Conservation (phyloP, 2,797 vertebrate species). For the Peromyscus melanophrys region DNA sequence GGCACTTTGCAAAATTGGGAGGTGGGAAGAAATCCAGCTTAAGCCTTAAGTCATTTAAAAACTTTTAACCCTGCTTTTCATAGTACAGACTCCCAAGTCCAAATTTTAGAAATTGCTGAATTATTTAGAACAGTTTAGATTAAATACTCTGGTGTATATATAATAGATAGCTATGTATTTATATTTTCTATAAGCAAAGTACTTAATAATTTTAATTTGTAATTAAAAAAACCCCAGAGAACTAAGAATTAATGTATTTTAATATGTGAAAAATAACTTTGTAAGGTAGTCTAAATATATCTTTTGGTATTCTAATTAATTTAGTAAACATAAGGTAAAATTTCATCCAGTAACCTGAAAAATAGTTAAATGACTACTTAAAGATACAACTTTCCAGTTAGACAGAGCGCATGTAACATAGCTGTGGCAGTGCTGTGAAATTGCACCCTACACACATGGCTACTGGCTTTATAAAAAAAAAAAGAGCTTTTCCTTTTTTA, state of each 20-base stretch:
- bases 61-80: conserved; percentile 84
- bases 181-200: conserved; percentile 40
- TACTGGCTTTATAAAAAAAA: background rate
- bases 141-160: conserved; percentile 70
- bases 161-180: conserved; percentile 41
- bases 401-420: no score
- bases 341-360: background rate
- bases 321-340: background rate
- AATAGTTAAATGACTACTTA: background rate
- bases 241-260: conserved; percentile 52
- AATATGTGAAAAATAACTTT: conserved; percentile 62
- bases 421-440: background rate
- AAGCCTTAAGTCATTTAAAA: conserved; percentile 86
- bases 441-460: background rate
- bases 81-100: conserved; percentile 74
- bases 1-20: conserved; percentile 87
- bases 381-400: background rate
- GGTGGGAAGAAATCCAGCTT: conserved; percentile 84
- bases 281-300: conserved; percentile 59
- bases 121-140: conserved; percentile 81
- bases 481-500: background rate
- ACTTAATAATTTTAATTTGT: conserved; percentile 60
- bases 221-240: conserved; percentile 44
- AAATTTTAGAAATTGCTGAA: conserved; percentile 82
- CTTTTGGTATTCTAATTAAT: background rate